These are phyloP conservation scores for Scatophagus argus DNA, from an alignment of 2,113 vertebrate genomes.

Conservation along the genomic window DNA sequence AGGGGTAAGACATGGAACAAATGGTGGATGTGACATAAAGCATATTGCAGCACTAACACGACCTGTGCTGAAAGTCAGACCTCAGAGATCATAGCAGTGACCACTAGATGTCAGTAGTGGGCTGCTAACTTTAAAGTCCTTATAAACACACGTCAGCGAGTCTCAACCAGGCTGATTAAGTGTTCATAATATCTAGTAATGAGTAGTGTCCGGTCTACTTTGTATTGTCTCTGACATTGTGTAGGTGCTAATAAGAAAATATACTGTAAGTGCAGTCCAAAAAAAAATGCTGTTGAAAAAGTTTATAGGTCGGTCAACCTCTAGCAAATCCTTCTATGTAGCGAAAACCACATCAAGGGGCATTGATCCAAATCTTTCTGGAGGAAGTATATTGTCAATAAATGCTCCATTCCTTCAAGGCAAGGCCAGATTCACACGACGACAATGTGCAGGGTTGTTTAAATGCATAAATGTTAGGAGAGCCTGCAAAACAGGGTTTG, in stretches of 20 bases:
- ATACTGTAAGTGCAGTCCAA: background rate
- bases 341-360: background rate
- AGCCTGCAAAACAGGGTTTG: background rate
- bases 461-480: background rate
- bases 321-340: no score
- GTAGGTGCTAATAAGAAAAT: no score
- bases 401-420: background rate
- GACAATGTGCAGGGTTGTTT: background rate
- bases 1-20: no score
- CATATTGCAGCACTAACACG: no score
- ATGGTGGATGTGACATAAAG: no score
- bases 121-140: background rate
- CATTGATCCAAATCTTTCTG: background rate
- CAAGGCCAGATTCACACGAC: background rate
- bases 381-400: background rate
- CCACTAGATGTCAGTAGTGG: conserved; percentile 58
- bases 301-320: no score
- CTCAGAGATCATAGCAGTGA: background rate
- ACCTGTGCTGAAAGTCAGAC: background rate
- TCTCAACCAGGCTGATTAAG: background rate
- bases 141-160: background rate
- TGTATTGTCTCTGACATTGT: background rate
- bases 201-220: background rate
- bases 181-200: background rate
- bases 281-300: no score